phyloP scores from a whole-genome alignment of 1,140 invertebrate genomes.

The Drosophila mayri region DNA sequence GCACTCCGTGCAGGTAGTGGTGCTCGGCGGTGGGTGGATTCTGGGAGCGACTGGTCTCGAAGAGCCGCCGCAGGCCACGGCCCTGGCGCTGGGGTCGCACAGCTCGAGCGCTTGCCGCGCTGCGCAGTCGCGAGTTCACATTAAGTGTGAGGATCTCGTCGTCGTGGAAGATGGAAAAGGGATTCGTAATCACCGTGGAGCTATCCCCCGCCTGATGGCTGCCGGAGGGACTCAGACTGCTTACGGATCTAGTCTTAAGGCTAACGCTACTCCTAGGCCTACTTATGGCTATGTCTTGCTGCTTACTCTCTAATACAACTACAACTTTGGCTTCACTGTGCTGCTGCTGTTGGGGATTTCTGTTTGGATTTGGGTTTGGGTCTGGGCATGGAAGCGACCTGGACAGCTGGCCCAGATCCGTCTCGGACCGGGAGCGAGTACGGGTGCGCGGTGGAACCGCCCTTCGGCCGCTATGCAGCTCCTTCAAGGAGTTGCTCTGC shows the following conservation, averaged over 20 bases:
- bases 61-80: conserved; percentile 59
- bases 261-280: conserved; percentile 52
- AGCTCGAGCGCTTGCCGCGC: conserved; percentile 40
- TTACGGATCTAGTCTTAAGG: conserved; percentile 78
- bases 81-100: conserved; percentile 38
- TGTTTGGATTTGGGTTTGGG: conserved; percentile 3
- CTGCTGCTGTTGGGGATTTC: conserved; percentile 14
- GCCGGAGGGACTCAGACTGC: conserved; percentile 52
- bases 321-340: conserved; percentile 82
- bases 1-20: conserved; percentile 70
- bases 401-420: conserved; percentile 48
- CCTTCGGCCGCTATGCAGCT: conserved; percentile 47
- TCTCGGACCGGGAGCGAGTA: conserved; percentile 58
- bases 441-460: conserved; percentile 5
- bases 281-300: conserved; percentile 73
- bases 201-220: conserved; percentile 50
- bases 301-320: conserved; percentile 84
- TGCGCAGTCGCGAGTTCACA: conserved; percentile 67
- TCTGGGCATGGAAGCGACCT: not conserved
- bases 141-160: conserved; percentile 73
- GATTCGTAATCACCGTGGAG: conserved; percentile 82
- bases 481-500: conserved; percentile 78
- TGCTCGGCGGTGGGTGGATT: conserved; percentile 29
- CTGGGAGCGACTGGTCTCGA: conserved; percentile 49
- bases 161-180: conserved; percentile 83